These are phyloP conservation scores for Eidolon dupreanum DNA, from an alignment of 2,797 vertebrate species.

Conservation along the genomic window DNA sequence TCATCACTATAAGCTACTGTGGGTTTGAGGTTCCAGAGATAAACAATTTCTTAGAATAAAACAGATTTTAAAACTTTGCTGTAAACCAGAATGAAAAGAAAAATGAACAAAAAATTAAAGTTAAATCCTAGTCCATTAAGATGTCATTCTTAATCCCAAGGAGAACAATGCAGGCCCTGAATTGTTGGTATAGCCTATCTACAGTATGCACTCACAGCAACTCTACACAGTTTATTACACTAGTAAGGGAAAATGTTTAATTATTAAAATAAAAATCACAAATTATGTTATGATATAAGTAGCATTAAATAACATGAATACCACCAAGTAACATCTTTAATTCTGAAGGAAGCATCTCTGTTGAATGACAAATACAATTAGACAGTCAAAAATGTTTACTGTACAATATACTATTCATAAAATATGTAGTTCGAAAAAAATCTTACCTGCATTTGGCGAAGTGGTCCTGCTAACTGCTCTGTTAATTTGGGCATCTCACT, in stretches of 20 bases:
- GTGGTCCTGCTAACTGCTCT: constrained; percentile 95
- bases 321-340: not conserved
- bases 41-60: not conserved
- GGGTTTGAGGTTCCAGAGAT: not conserved
- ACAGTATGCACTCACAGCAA: not conserved
- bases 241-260: not conserved
- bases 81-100: constrained; percentile 30
- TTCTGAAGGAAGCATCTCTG: not conserved
- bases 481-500: constrained; percentile 98
- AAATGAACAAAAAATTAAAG: not conserved
- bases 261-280: not conserved
- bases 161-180: not conserved
- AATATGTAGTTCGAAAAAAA: not conserved
- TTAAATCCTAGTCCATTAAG: not conserved
- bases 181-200: not conserved
- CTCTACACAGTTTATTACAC: not conserved
- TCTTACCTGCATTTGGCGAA: constrained; percentile 98
- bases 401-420: not conserved
- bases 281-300: not conserved
- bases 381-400: not conserved
- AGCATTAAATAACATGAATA: not conserved
- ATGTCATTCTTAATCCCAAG: not conserved
- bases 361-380: not conserved
- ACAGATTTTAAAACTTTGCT: not conserved
- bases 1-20: not conserved